Evolutionary conservation across 37 sponge, comb jelly and placozoan genomes (phyloP).

Genomic region (Mnemiopsis leidyi): DNA sequence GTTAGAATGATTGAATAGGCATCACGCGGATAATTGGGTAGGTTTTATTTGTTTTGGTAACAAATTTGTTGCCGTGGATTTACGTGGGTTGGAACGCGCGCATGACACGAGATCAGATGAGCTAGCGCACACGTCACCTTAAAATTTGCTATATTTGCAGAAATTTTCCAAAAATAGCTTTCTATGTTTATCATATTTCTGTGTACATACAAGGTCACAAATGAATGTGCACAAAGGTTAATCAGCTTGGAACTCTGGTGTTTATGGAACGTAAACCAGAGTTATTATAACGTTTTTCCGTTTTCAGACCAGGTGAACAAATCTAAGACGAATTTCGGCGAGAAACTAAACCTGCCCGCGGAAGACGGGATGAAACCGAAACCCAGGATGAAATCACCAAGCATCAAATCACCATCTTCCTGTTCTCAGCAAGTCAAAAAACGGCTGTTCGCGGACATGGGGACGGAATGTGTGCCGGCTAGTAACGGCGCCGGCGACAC

Average conservation of each 20-base stretch:
- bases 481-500: background rate
- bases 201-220: background rate
- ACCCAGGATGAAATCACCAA: background rate
- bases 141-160: background rate
- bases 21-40: background rate
- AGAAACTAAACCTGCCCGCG: background rate
- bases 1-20: background rate
- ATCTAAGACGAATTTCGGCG: background rate
- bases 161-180: conserved; percentile 18
- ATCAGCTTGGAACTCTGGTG: background rate
- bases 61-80: background rate
- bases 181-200: background rate
- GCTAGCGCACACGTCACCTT: background rate
- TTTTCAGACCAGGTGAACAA: background rate
- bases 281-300: background rate
- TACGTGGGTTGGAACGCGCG: background rate
- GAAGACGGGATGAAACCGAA: background rate
- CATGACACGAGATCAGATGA: background rate
- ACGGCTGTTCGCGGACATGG: background rate
- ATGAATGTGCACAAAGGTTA: background rate
- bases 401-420: conserved; percentile 31
- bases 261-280: too few relatives aligned
- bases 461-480: background rate
- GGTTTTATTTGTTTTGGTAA: conserved; percentile 2
- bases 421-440: conserved; percentile 22